Evolutionary conservation across 2,113 vertebrate genomes (phyloP), one percentile per base, ranked within the genome.

Genomic region (Phalacrocorax carbo): DNA sequence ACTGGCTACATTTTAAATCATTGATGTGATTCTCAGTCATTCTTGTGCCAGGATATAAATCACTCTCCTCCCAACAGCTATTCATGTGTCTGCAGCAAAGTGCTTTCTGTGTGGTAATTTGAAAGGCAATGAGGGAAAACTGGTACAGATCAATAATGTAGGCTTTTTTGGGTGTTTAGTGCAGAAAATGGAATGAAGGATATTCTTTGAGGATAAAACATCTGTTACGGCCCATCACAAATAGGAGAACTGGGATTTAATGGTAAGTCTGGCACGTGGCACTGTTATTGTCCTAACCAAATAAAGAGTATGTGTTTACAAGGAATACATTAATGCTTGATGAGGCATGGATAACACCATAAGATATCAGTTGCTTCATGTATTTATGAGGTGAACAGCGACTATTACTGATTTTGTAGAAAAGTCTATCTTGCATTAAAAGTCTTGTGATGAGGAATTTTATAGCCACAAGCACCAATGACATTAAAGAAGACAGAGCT

Each of bases 271-370:
- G 75, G 58, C 83, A 94, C 23, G 4, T 96, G 93, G 86, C 60
- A 76, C 29, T 89, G 54, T 90, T 95, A 65, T 69, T 84, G 84
- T 93, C 84, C 71, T 83, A 90, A 91, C 78, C 88, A 94, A 91
- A 93, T 91, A 97, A 96, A 91, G 76, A 90, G 70, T 94, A 91
- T 80, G 51, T 95, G 87, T 94, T 97, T 97, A 93, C 85, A 96
- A 91, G 89, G 82, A 97, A 87, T 90, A 64, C 81, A 91, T 91
- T 88, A 91, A 91, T 91, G 73, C 86, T 89, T 87, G 57, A 94
- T 91, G 95, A 85, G 61, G 81, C 89, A 89, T 89, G 75, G 84
- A 82, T 90, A 71, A 34, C 38, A 75, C 55, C 75, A 85, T 80
- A 93, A 97, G 77, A 60, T 73, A 91, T 82, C 55, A 55, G 78